phyloP scores from a whole-genome alignment of 92 coral and sea anemone genomes.

The Epizoanthus illoricatus region DNA sequence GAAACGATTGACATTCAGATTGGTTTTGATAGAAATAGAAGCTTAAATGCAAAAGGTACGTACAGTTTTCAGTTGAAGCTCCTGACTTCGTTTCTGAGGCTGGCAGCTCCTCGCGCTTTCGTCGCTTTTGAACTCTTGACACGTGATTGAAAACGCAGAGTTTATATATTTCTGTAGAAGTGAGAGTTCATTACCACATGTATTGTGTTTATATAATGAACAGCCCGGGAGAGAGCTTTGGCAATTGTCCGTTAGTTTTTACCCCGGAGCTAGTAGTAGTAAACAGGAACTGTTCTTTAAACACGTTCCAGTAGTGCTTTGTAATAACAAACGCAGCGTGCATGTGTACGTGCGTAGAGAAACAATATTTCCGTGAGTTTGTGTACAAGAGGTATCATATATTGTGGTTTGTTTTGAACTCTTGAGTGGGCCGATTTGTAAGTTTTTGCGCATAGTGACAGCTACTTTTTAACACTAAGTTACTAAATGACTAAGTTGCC shows the following conservation, averaged over 20 bases:
- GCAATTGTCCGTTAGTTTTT: not conserved
- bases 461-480: too few relatives aligned
- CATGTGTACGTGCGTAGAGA: not conserved
- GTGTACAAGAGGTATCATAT: not conserved
- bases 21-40: not conserved
- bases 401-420: not conserved
- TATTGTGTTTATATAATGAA: not conserved
- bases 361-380: not conserved
- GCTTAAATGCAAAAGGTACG: not conserved
- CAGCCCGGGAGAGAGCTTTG: conserved; percentile 5
- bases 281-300: not conserved
- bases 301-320: not conserved
- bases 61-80: not conserved
- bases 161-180: not conserved
- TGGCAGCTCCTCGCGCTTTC: not conserved
- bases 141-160: not conserved
- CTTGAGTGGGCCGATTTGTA: not conserved
- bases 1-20: too few relatives aligned
- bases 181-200: not conserved
- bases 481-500: too few relatives aligned
- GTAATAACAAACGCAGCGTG: not conserved
- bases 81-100: not conserved
- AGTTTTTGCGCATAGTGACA: too few relatives aligned
- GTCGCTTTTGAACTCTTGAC: not conserved
- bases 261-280: not conserved